Evolutionary conservation across 2,797 vertebrate genomes (phyloP).

Genomic region (Selene dorsalis): DNA sequence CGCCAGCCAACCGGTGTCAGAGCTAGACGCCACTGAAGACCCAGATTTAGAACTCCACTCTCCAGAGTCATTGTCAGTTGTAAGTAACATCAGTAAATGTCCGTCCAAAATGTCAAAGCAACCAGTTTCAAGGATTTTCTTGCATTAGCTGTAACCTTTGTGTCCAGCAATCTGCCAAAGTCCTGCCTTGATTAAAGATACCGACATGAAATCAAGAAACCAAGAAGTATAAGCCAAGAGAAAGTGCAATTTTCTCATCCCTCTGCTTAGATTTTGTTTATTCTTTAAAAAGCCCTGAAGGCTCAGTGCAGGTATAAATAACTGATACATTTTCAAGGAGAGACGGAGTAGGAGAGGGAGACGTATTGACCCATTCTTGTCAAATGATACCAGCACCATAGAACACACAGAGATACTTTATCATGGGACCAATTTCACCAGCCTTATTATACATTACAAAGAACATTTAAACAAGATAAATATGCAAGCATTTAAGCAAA

Average conservation of each 20-base stretch:
- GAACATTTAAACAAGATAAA: background rate
- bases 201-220: background rate
- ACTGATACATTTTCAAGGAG: background rate
- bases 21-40: conserved; percentile 48
- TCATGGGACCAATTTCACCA: background rate
- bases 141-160: background rate
- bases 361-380: background rate
- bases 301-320: background rate
- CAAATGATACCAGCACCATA: background rate
- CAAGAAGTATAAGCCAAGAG: background rate
- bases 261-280: background rate
- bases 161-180: background rate
- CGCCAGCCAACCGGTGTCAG: conserved; percentile 43
- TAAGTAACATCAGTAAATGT: conserved; percentile 50
- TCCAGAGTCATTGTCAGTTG: conserved; percentile 43
- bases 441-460: background rate
- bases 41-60: conserved; percentile 50
- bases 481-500: background rate
- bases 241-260: background rate
- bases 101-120: background rate
- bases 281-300: background rate
- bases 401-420: background rate
- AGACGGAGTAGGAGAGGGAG: too few relatives aligned
- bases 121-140: background rate
- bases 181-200: background rate